A percentile compares a stretch with the other conserved stretches of the same genome.
These are phyloP conservation scores for Strongylocentrotus purpuratus DNA, from an alignment of 35 echinoderm and acorn worm species.

Conservation along the genomic window DNA sequence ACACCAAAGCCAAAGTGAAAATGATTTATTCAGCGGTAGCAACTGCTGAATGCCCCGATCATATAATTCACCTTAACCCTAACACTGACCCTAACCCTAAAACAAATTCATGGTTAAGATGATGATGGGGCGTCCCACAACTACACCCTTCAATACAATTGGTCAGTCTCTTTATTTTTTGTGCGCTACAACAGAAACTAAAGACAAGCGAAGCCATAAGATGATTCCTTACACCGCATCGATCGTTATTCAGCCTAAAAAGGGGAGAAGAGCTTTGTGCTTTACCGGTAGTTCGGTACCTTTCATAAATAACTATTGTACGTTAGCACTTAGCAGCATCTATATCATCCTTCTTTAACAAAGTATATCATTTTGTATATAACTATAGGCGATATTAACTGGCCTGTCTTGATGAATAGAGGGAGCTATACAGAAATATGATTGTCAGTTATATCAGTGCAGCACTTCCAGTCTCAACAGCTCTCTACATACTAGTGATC, in stretches of 20 bases:
- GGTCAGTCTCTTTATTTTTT: not conserved
- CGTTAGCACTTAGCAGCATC: too few relatives aligned
- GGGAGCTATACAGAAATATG: not conserved
- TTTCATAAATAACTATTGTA: too few relatives aligned
- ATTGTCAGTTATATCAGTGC: not conserved
- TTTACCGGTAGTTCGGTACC: too few relatives aligned
- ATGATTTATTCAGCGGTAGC: too few relatives aligned
- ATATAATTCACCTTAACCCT: too few relatives aligned
- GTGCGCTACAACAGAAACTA: not conserved
- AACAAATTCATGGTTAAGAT: too few relatives aligned
- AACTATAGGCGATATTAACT: not conserved
- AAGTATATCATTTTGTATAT: not conserved
- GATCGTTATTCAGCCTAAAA: too few relatives aligned
- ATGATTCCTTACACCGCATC: too few relatives aligned
- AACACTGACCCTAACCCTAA: too few relatives aligned
- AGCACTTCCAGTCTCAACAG: not conserved
- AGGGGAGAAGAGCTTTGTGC: too few relatives aligned
- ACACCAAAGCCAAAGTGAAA: not conserved
- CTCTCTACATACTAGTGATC: not conserved
- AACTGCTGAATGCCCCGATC: too few relatives aligned
- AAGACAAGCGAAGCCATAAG: not conserved
- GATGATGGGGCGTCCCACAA: too few relatives aligned
- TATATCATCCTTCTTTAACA: not conserved
- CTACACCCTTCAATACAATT: not conserved
- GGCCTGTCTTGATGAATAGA: not conserved